Base-by-base conservation (phyloP, 2,888 invertebrate species). In the Eurytoma californica region DNA sequence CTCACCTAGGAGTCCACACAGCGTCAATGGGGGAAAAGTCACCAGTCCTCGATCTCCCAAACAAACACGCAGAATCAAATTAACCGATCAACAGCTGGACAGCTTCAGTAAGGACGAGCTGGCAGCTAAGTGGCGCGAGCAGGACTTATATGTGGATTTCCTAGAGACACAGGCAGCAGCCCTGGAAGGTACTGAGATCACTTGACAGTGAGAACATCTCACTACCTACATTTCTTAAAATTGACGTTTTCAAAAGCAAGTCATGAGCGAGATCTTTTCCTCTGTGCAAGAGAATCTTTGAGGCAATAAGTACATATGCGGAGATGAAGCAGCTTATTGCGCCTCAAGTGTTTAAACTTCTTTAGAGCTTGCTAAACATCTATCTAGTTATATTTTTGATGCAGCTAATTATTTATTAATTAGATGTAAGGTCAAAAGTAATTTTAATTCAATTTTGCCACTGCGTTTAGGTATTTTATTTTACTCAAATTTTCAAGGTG, bases 131-230 rank as follows among this genome's bases (percentile, higher is more conserved):
- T 95, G 95, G 95, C 93, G 92, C 90, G 93, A 93, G 90, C 95
- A 95, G 93, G 95, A 95, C 91, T 92, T 92, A 89, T 95, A 94
- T 92, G 93, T 95, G 91, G 94, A 94, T 90, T 92, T 92, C 88
- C 92, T 95, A 91, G 95, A 95, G 93, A 92, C 94, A 85, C 94
- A 94, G 92, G 92, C 93, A 91, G 92, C 94, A 91, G 93, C 93
- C 92, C 93, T 94, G 93, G 95, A 95, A 94, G 95, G 95, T 95
- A 95, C 92, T 93, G 88, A 89, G 88, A 88, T 87, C 86, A 87
- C 86, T 86, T 85, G 86, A 87, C 84, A 85, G 87, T 87, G 86
- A 83, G 80, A 83, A 81, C 81, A 84, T 86, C 86, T 86, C 86
- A 86, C 84, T 80, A 76, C 81, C 81, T 82, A 79, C 81, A 81